These are phyloP conservation scores for Eulemur coronatus DNA, from an alignment of 2,797 vertebrate species.

Conservation along the genomic window DNA sequence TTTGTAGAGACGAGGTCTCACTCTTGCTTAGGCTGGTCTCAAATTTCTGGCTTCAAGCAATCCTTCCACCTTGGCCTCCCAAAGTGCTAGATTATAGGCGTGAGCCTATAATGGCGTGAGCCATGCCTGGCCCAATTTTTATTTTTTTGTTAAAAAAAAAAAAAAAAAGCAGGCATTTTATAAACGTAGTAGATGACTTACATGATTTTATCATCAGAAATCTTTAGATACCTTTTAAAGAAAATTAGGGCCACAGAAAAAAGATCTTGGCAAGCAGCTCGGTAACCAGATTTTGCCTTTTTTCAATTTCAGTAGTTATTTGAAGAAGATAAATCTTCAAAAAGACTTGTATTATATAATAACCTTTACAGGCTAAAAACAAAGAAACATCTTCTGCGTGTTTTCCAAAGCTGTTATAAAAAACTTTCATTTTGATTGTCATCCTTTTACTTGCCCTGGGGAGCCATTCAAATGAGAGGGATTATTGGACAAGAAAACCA, in stretches of 20 bases:
- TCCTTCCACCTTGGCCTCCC: not conserved
- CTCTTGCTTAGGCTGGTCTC: not conserved
- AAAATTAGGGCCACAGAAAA: constrained; percentile 40
- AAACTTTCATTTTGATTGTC: constrained; percentile 44
- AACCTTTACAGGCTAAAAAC: constrained; percentile 18
- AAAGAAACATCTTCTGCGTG: constrained; percentile 11
- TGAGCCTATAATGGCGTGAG: not conserved
- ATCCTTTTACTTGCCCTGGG: constrained; percentile 8
- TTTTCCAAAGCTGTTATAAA: constrained; percentile 25
- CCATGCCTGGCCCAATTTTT: not conserved
- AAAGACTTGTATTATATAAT: constrained; percentile 28
- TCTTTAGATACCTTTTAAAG: constrained; percentile 34
- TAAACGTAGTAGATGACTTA: not conserved
- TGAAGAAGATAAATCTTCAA: constrained; percentile 41
- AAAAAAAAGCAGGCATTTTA: not conserved
- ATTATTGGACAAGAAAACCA: constrained; percentile 43
- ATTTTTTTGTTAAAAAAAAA: not conserved
- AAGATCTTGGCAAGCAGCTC: not conserved
- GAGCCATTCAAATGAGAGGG: constrained; percentile 54
- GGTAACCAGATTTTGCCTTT: constrained; percentile 38
- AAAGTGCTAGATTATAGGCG: not conserved
- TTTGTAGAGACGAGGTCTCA: not conserved
- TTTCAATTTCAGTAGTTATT: constrained; percentile 23
- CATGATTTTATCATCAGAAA: not conserved
- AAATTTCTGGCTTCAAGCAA: not conserved